Base-by-base conservation (phyloP, 2,113 vertebrate species). In the Brachyistius frenatus region DNA sequence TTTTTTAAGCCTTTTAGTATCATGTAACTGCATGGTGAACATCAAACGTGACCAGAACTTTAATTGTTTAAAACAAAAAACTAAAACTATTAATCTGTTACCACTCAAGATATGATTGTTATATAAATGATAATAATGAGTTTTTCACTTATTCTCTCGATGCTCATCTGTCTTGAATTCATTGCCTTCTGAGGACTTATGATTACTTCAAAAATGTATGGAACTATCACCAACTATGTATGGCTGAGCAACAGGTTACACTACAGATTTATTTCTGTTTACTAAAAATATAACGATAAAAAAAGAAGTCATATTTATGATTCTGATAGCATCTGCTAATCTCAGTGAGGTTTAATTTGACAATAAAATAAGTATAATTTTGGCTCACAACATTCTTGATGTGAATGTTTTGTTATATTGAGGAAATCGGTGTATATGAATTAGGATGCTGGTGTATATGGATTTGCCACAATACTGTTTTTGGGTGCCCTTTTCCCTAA, bases 61-160 rank as follows among this genome's bases (percentile, higher is more conserved):
- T 44, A 8, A 54, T 54, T 60, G 4, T 7, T 71, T 60, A 0
- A 10, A 11, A 44, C n/a, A 37, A 37, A 37, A 37, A 37, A 44
- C n/a, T n/a, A 49, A 49, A 31, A 57, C 15, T 13, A 14, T 9
- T 33, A 30, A 66, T 66, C 32, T 32, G 13, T 31, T 49, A 23
- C 33, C 11, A 56, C 39, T 56, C 56, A n/a, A 5, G 13, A 31
- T 39, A 31, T 32, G 31, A 68, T 62, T 53, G 23, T 53, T 39
- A 10, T 57, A 14, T 57, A 30, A 49, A 11, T 50, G 33, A 44
- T 63, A 35, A 78, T 41, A 71, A 57, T 57, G 9, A 49, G 33
- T 7, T 37, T 36, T 55, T 44, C 23, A 41, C 58, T 35, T 35
- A 15, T 32, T 39, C 5, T 16, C 31, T 3, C 44, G 15, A 16